Evolutionary conservation across 2,797 vertebrate species (phyloP).

Genomic region (Acestrorhynchus altus): DNA sequence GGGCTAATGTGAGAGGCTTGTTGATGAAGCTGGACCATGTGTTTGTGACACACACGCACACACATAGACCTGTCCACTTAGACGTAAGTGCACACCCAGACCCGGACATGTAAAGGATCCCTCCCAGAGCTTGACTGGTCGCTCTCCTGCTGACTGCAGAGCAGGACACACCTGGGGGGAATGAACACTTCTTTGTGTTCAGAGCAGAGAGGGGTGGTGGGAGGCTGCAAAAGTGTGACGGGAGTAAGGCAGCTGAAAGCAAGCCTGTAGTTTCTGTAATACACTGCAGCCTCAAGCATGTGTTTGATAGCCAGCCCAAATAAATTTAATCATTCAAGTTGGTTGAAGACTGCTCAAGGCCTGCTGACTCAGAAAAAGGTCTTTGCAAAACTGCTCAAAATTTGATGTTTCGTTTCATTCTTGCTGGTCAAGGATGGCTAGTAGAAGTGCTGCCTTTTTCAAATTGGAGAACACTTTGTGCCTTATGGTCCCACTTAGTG

Average conservation of each 20-base stretch:
- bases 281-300: background rate
- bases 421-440: background rate
- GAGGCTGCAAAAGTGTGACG: constrained; percentile 15
- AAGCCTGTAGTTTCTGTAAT: constrained; percentile 12
- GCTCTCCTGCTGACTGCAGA: constrained; percentile 40
- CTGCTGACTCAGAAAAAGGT: background rate
- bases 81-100: constrained; percentile 11
- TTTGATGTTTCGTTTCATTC: background rate
- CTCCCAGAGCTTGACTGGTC: constrained; percentile 26
- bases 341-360: background rate
- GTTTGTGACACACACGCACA: constrained; percentile 2
- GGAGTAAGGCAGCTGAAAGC: constrained; percentile 6
- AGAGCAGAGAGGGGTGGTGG: constrained; percentile 26
- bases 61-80: constrained; percentile 17
- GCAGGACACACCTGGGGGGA: constrained; percentile 55
- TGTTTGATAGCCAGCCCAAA: constrained; percentile 18
- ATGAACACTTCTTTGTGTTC: constrained; percentile 56
- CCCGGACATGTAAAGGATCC: constrained; percentile 31
- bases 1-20: background rate
- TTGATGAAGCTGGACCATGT: constrained; percentile 33
- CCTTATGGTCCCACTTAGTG: constrained; percentile 15
- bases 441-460: background rate
- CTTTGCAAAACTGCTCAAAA: constrained; percentile 1
- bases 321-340: constrained; percentile 25
- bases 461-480: constrained; percentile 21